Evolutionary conservation across 2,888 invertebrate genomes (phyloP), one percentile per base, ranked within the genome.

Genomic region (Cheiracanthium punctorium): DNA sequence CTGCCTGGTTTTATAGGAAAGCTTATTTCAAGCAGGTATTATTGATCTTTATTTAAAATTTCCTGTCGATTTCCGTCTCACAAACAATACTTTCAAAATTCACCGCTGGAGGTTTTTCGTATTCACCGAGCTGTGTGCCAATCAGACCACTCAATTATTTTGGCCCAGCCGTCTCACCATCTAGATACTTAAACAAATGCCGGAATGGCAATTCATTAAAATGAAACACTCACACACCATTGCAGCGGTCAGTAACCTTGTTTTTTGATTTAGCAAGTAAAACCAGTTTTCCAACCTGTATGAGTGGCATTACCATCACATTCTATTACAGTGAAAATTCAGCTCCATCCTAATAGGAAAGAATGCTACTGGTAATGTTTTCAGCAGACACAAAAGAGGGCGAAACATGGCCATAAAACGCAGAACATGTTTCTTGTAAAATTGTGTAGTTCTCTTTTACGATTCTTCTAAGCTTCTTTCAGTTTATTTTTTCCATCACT

Each of bases 201-300:
- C 58, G 20, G 58, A 58, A 58, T n/a, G 65, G 65, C 10, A 65
- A 65, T n/a, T 65, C 29, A 10, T 65, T 65, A 8, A 65, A 29
- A 12, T 65, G 12, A 1, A 65, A 65, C 8, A 48, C 17, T 2
- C 48, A 65, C 30, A 1, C 8, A 2, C 65, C 65, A 29, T 29
- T 65, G 28, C n/a, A 29, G 28, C 8, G 29, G 30, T 30, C 65
- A 29, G 28, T 65, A 29, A 29, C 28, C 65, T 52, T 64, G 29
- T 24, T 29, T 29, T 64, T 64, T 4, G 4, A 29, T 20, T n/a
- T 17, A n/a, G 14, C 48, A 10, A 10, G 10, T 5, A 37, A 37
- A 12, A 48, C 17, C 17, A 7, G 4, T 10, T 17, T 17, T 28
- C 14, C n/a, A 28, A 2, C 64, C 52, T 17, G 5, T 64, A 12